These are phyloP conservation scores for Rhodinocichla rosea DNA, from an alignment of 2,113 vertebrate genomes.

Conservation along the genomic window DNA sequence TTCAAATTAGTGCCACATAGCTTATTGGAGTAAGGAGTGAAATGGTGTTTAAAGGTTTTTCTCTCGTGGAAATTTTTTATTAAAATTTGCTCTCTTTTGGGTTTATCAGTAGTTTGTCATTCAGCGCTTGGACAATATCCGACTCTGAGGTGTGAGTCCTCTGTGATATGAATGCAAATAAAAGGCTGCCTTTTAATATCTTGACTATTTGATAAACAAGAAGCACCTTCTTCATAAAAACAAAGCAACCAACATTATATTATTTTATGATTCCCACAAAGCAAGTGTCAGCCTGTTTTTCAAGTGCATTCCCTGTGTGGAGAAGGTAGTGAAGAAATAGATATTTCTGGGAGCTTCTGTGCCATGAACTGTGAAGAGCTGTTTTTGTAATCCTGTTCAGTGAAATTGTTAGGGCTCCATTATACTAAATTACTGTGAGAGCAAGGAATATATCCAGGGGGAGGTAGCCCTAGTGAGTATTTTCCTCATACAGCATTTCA, in stretches of 20 bases:
- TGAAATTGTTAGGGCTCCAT: background rate
- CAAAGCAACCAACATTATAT: background rate
- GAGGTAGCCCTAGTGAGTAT: background rate
- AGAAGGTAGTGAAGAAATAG: background rate
- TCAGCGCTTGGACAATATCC: background rate
- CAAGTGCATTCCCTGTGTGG: background rate
- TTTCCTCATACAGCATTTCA: background rate
- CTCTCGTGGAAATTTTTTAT: background rate
- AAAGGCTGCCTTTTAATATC: conserved; percentile 9
- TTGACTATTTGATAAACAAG: background rate
- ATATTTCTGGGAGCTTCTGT: conserved; percentile 14
- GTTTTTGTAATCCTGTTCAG: background rate
- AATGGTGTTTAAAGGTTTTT: conserved; percentile 12
- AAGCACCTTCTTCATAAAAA: background rate
- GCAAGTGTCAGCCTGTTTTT: background rate
- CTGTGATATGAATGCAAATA: background rate
- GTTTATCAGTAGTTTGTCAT: background rate
- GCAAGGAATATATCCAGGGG: background rate
- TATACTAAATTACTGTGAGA: background rate
- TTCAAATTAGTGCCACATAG: conserved; percentile 54
- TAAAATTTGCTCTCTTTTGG: background rate
- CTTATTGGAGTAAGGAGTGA: conserved; percentile 5
- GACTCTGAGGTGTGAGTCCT: background rate
- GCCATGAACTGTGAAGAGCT: background rate
- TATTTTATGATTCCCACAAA: background rate